Evolutionary conservation across 2,797 vertebrate species (phyloP).

Genomic region (Scolopax rusticola): DNA sequence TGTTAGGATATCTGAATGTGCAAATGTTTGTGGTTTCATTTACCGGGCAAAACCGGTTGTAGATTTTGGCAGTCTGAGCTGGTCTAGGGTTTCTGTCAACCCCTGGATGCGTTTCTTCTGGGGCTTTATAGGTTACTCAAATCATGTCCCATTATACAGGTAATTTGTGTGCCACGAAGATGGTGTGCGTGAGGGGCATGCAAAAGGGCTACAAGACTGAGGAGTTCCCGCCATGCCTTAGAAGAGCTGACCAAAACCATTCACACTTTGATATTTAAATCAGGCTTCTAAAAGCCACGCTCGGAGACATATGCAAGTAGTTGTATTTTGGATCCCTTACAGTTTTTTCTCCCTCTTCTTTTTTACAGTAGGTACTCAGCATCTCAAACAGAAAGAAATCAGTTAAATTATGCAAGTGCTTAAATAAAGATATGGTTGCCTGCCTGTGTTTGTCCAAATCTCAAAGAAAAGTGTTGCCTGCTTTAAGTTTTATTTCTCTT

Average conservation of each 20-base stretch:
- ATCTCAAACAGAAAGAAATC: not conserved
- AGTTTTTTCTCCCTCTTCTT: not conserved
- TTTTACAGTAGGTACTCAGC: not conserved
- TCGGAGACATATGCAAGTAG: conserved; percentile 25
- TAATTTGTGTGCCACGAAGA: not conserved
- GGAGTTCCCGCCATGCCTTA: not conserved
- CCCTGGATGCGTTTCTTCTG: not conserved
- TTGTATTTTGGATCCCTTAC: conserved; percentile 30
- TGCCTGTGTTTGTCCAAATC: not conserved
- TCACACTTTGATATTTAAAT: conserved; percentile 41
- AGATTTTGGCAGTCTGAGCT: not conserved
- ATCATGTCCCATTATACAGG: not conserved
- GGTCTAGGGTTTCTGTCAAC: not conserved
- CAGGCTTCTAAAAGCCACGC: not conserved
- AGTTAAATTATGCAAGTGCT: conserved; percentile 4
- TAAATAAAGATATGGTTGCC: not conserved
- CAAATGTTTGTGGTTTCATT: not conserved
- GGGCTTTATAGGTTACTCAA: not conserved
- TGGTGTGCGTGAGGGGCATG: not conserved
- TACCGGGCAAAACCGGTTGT: not conserved
- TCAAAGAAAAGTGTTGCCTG: not conserved
- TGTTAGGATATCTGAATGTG: not conserved
- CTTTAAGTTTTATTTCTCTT: not conserved
- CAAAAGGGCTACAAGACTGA: not conserved
- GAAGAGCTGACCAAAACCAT: not conserved